These are phyloP conservation scores for Tragulus kanchil DNA, from an alignment of 2,113 vertebrate genomes.

Conservation along the genomic window DNA sequence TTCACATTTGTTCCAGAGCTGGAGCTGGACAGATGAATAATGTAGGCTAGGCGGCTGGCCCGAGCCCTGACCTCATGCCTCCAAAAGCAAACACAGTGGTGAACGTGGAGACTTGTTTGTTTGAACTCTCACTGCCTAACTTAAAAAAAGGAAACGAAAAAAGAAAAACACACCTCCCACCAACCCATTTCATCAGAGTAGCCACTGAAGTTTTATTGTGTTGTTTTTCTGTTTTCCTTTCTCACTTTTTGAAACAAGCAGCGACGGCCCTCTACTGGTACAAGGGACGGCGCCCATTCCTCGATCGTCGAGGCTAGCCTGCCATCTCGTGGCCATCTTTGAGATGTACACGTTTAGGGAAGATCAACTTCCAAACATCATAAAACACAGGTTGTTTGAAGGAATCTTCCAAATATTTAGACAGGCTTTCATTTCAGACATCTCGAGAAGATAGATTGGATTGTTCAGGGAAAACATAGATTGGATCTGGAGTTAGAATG, in stretches of 20 bases:
- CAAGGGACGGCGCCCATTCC: background rate
- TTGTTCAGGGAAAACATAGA: background rate
- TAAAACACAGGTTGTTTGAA: background rate
- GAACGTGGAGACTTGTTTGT: slow-evolving; percentile 69
- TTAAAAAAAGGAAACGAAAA: background rate
- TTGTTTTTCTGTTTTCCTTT: background rate
- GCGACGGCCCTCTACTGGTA: slow-evolving; percentile 77
- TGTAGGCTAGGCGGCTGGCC: slow-evolving; percentile 56
- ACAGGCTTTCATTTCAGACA: background rate
- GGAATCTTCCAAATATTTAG: slow-evolving; percentile 3
- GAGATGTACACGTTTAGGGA: background rate
- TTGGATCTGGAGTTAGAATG: background rate
- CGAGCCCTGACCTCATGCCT: slow-evolving; percentile 64
- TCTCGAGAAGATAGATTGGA: background rate
- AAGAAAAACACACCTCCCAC: slow-evolving; percentile 52
- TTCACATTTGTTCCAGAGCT: slow-evolving; percentile 76
- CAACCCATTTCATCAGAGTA: slow-evolving; percentile 20
- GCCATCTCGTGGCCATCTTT: slow-evolving; percentile 67
- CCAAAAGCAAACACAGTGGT: slow-evolving; percentile 65
- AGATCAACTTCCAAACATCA: background rate
- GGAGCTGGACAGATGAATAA: slow-evolving; percentile 75
- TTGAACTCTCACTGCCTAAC: slow-evolving; percentile 64
- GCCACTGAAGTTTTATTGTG: slow-evolving; percentile 35
- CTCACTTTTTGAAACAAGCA: slow-evolving; percentile 43
- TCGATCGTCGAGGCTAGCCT: slow-evolving; percentile 68